Conservation (phyloP, 2,888 invertebrate genomes). For the Sinopyrophorus schimmeli region DNA sequence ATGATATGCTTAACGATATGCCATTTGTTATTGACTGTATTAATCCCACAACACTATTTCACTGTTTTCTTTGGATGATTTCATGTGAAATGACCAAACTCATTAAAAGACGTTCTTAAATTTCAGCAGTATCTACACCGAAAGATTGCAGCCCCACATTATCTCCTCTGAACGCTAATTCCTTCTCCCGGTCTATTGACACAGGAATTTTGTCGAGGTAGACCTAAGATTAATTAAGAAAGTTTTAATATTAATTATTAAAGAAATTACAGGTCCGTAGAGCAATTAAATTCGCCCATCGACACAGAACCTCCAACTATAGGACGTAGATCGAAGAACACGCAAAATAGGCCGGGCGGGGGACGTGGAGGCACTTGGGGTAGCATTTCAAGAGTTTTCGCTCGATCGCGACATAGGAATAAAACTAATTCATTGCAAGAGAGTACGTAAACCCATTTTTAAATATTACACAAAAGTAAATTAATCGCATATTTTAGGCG, state of each 20-base stretch:
- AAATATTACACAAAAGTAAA: constrained; percentile 11
- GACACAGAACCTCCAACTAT: constrained; percentile 64
- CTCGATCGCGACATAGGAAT: constrained; percentile 81
- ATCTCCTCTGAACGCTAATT: constrained; percentile 76
- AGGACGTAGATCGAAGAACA: constrained; percentile 49
- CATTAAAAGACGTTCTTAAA: too few relatives aligned
- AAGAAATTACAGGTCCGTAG: constrained; percentile 70
- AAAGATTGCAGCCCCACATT: constrained; percentile 84
- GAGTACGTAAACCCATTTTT: too few relatives aligned
- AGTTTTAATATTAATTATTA: neutral
- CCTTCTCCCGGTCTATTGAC: constrained; percentile 76
- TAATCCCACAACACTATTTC: too few relatives aligned
- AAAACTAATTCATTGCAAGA: constrained; percentile 70
- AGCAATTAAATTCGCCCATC: constrained; percentile 80
- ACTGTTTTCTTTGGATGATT: too few relatives aligned
- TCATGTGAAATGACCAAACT: too few relatives aligned
- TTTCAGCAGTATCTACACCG: constrained; percentile 70
- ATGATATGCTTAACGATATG: too few relatives aligned
- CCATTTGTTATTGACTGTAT: too few relatives aligned
- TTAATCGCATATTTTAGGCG: constrained; percentile 40
- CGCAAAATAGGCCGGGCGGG: constrained; percentile 53
- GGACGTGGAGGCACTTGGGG: constrained; percentile 86
- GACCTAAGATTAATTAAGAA: constrained; percentile 18
- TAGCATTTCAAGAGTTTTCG: constrained; percentile 88
- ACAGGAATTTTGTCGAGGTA: constrained; percentile 68